These are phyloP conservation scores for Lasioglossum marginatum DNA, from an alignment of 2,888 invertebrate species.

Conservation along the genomic window DNA sequence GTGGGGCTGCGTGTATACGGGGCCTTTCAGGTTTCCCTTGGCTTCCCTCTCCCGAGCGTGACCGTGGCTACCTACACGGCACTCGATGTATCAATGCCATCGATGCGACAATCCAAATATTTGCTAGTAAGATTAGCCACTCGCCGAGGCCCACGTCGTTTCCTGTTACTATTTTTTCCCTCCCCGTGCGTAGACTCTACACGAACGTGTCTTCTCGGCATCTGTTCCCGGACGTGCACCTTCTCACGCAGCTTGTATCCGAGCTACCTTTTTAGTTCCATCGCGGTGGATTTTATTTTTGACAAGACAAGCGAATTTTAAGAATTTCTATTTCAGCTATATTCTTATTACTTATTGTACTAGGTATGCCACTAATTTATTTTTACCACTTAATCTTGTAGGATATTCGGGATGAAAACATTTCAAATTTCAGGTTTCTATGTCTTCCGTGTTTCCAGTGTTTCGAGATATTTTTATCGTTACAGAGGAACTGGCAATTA, in stretches of 20 bases:
- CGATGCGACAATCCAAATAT: conserved; percentile 84
- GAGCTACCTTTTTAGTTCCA: neutral
- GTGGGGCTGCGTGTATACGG: neutral
- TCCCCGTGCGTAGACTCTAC: neutral
- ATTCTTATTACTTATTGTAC: no score
- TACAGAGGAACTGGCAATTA: no score
- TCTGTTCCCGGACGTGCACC: conserved; percentile 57
- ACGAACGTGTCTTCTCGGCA: conserved; percentile 50
- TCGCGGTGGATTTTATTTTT: conserved; percentile 7
- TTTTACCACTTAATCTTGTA: no score
- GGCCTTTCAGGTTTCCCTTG: conserved; percentile 48
- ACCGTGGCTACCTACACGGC: conserved; percentile 62
- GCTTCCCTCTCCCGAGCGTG: conserved; percentile 47
- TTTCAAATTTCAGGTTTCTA: no score
- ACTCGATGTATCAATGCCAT: conserved; percentile 82
- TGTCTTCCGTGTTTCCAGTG: no score
- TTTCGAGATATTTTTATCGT: no score
- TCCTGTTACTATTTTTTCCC: conserved; percentile 75
- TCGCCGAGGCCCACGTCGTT: conserved; percentile 63
- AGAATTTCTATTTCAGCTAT: no score
- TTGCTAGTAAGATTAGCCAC: conserved; percentile 82
- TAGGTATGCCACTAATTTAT: no score
- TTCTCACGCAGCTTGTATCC: conserved; percentile 21
- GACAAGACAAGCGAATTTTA: no score
- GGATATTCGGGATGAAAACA: no score